Base-by-base conservation (phyloP, 2,113 vertebrate genomes). In the Nymphicus hollandicus region DNA sequence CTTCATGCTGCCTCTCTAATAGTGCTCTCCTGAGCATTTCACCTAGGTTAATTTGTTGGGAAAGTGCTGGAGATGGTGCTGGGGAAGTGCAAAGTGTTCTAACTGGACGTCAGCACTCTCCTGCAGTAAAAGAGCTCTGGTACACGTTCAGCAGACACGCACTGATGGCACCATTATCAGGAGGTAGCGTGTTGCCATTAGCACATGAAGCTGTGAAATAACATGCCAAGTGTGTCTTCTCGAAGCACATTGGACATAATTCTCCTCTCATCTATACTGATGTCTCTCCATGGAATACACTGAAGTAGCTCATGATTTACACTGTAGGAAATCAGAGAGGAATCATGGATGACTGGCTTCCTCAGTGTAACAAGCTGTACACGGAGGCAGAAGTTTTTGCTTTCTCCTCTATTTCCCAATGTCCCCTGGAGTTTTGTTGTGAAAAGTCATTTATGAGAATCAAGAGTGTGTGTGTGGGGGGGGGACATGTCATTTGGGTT, bases 381-480 rank as follows among this genome's bases (percentile, higher is more conserved):
- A 4, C 43, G 52, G 47, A 52, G 63, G 43, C 56, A 72, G 33
- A 71, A 95, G 73, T 23, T 74, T 92, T 84, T 79, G 27, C 91
- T 93, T 97, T 86, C 76, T 82, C 68, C 65, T 93, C 77, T 23
- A 2, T 90, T 91, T 91, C 72, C 78, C 60, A 56, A 71, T 44
- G 89, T 93, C 93, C 96, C 94, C 77, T 86, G 70, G 94, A 95
- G 91, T 96, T 96, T 85, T 81, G 28, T 79, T 91, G 73, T 79
- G 86, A 81, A 72, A 91, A 96, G 93, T 56, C 93, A 41, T 81
- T 85, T 85, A 87, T 52, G 91, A 84, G 92, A 96, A 96, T 72
- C 22, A 60, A 84, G 84, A 41, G 24, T 20, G 53, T 4, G 55
- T 0, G 23, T 13, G 43, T 46, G 64, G 22, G 43, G 50, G 64